Base-by-base conservation (phyloP, 1,140 invertebrate species). In the Schlechtendalia chinensis region DNA sequence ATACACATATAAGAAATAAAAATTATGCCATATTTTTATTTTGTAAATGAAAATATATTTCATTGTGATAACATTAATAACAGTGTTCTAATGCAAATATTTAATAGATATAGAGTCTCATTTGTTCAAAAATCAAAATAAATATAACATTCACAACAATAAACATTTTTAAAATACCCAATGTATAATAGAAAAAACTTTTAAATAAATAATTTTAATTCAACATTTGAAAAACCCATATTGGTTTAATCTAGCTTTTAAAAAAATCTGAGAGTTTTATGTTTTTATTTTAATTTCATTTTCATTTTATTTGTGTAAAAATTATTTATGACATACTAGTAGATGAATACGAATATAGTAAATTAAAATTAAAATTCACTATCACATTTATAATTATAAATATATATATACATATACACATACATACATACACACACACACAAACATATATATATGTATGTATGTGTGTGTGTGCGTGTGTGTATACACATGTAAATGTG, bases 281-380 rank as follows among this genome's bases (percentile, higher is more conserved):
- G 11, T 22, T 16, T 45, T 47, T 69, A 19, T 50, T 27, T 11
- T 27, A 69, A 69, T 8, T 65, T 32, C 17, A 32, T 39, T 39
- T 50, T 47, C 16, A 67, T 50, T 47, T 69, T 22, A 69, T 69
- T 69, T 12, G 47, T n/a, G 47, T 69, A 69, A 17, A 69, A 69
- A 27, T 69, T 24, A 14, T 69, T 45, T 69, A 14, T 50, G 8
- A 0, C 19, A 67, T 69, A 27, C 6, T 27, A 50, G 45, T 50
- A 17, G n/a, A 45, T 19, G 32, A 67, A 67, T 67, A 22, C 2
- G 3, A 69, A 69, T 45, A 6, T 69, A 69, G 11, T 65, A 39
- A 47, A 17, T 47, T n/a, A n/a, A n/a, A n/a, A n/a, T n/a, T n/a
- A n/a, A n/a, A n/a, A n/a, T n/a, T n/a, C n/a, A n/a, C n/a, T n/a